Percentiles rank a stretch among this genome's conserved stretches.
Conservation (phyloP, 2,113 vertebrate species). For the Cyanoderma ruficeps region DNA sequence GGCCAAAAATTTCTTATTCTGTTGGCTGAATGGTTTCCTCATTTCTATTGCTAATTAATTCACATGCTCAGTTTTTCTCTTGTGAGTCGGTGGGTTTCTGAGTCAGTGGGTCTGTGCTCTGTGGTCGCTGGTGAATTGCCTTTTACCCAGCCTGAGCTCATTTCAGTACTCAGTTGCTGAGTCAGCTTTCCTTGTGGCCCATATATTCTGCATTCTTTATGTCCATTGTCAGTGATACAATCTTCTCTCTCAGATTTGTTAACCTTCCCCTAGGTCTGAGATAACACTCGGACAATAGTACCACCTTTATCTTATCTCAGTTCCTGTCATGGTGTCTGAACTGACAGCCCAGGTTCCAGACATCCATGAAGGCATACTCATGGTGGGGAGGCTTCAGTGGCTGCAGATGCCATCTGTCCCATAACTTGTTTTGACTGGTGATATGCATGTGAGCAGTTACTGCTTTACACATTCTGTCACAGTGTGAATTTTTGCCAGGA, state of each 20-base stretch:
- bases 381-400: not conserved
- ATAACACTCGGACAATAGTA: not conserved
- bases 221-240: not conserved
- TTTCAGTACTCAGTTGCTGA: not conserved
- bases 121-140: accelerated
- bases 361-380: not conserved
- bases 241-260: not conserved
- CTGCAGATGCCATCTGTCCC: not conserved
- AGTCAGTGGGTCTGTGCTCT: not conserved
- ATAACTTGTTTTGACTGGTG: not conserved
- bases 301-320: not conserved
- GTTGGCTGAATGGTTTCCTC: not conserved
- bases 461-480: not conserved
- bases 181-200: not conserved
- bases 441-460: not conserved
- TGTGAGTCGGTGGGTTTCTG: not conserved
- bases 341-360: not conserved
- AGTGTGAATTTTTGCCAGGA: not conserved
- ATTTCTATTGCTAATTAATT: not conserved
- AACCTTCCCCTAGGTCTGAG: not conserved
- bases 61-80: not conserved
- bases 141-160: not conserved
- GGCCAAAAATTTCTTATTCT: not conserved
- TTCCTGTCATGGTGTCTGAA: not conserved
- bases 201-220: not conserved